Conservation (phyloP, 2,113 vertebrate genomes). For the Phalacrocorax brasilianus region DNA sequence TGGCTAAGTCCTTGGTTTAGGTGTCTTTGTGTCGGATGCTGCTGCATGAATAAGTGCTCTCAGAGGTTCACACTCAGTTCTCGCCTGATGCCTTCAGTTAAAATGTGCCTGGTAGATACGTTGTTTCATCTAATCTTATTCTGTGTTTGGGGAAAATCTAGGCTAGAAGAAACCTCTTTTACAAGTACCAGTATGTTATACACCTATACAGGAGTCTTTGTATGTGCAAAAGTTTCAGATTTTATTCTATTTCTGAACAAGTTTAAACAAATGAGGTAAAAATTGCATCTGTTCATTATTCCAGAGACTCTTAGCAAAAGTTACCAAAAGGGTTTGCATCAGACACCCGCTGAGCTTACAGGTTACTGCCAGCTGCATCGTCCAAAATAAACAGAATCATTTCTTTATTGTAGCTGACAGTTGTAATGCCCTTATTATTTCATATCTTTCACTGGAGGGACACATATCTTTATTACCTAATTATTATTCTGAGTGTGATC, state of each 20-base stretch:
- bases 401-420: slow-evolving; percentile 23
- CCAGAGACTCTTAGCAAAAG: not conserved
- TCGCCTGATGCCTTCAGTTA: not conserved
- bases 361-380: not conserved
- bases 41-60: not conserved
- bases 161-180: not conserved
- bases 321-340: not conserved
- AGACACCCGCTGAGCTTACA: not conserved
- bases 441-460: not conserved
- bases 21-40: not conserved
- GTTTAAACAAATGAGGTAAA: not conserved
- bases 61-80: not conserved
- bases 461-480: not conserved
- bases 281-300: not conserved
- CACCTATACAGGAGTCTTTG: not conserved
- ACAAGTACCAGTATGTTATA: not conserved
- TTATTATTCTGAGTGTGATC: not conserved
- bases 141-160: not conserved
- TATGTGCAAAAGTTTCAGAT: not conserved
- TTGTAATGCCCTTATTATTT: not conserved
- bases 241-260: not conserved
- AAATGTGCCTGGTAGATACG: not conserved
- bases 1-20: not conserved
- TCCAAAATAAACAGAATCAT: not conserved
- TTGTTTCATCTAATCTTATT: not conserved